These are phyloP conservation scores for Dreissena rostriformis DNA, from an alignment of 1,140 invertebrate species.

Conservation along the genomic window DNA sequence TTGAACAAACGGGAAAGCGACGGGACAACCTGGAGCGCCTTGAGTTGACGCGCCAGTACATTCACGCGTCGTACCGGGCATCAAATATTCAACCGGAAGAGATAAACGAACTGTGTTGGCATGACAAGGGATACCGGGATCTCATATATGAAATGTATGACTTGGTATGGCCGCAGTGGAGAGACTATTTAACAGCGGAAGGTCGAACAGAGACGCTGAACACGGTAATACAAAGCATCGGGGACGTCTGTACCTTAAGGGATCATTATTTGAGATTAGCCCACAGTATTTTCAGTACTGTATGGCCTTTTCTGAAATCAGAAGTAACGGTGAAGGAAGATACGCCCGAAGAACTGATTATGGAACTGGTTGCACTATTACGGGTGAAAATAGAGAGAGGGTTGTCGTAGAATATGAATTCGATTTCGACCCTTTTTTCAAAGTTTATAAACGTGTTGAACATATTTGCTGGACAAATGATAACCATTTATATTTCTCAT, in stretches of 20 bases:
- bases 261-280: not conserved
- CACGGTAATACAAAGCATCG: not conserved
- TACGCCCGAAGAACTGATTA: not conserved
- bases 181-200: not conserved
- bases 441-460: no score
- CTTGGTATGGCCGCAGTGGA: constrained; percentile 25
- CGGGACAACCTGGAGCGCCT: not conserved
- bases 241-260: not conserved
- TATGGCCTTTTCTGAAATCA: not conserved
- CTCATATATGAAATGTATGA: not conserved
- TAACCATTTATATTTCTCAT: not conserved
- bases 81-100: not conserved
- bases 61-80: no score
- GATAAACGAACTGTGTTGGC: not conserved
- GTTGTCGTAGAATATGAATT: no score
- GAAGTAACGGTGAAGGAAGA: not conserved
- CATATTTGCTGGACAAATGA: not conserved
- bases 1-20: not conserved
- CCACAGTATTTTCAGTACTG: no score
- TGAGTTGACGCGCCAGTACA: not conserved
- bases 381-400: no score
- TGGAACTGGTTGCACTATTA: no score
- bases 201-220: not conserved
- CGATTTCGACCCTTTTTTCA: no score
- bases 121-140: not conserved